A percentile compares a stretch with the other conserved stretches of the same genome.
These are phyloP conservation scores for Thereva unica DNA, from an alignment of 2,888 invertebrate species.

Conservation along the genomic window DNA sequence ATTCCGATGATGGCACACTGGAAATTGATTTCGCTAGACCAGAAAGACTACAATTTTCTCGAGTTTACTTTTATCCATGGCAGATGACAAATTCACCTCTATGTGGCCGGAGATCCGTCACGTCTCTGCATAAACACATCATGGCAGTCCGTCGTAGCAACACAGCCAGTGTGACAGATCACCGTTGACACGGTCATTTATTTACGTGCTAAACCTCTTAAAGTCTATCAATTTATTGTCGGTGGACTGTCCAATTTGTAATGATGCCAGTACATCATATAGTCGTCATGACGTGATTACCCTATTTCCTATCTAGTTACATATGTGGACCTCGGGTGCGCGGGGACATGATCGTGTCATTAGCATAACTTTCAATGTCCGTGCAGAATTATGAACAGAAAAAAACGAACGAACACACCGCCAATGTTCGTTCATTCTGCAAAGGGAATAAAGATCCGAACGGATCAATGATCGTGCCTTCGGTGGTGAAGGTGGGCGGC, in stretches of 20 bases:
- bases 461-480: no score
- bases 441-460: no score
- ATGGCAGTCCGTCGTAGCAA: conserved; percentile 19
- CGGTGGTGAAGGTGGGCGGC: no score
- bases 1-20: conserved; percentile 11
- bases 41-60: conserved; percentile 13
- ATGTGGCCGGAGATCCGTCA: conserved; percentile 7
- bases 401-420: no score
- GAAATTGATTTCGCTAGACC: conserved; percentile 24
- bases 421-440: no score
- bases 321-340: conserved; percentile 7
- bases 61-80: not conserved
- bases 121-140: conserved; percentile 6
- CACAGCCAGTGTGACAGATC: conserved; percentile 9
- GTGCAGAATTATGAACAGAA: no score
- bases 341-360: not conserved
- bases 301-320: not conserved
- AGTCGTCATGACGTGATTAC: not conserved
- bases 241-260: conserved; percentile 23
- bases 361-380: no score
- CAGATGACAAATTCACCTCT: conserved; percentile 28
- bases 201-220: conserved; percentile 17
- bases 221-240: conserved; percentile 26
- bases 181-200: conserved; percentile 22
- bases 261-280: conserved; percentile 18